Conservation (phyloP, 1,140 invertebrate species). For the Hyphantria cunea region DNA sequence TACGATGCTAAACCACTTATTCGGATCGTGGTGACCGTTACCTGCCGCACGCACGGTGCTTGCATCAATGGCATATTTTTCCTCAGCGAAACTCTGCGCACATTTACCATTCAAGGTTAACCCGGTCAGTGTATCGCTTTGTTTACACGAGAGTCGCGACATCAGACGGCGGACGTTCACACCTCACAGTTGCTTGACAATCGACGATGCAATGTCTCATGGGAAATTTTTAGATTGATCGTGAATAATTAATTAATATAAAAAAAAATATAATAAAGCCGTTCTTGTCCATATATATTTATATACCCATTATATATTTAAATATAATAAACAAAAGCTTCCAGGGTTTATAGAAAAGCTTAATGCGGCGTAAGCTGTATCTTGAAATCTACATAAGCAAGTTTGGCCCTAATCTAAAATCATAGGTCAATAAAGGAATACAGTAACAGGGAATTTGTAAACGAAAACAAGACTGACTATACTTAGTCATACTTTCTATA, state of each 20-base stretch:
- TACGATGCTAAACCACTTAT: conserved; percentile 77
- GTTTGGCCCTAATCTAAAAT: conserved; percentile 57
- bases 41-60: conserved; percentile 70
- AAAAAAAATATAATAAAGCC: too few relatives aligned
- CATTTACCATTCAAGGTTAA: conserved; percentile 79
- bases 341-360: conserved; percentile 21
- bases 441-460: too few relatives aligned
- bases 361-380: conserved; percentile 38
- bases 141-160: conserved; percentile 63
- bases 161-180: conserved; percentile 34
- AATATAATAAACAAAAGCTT: too few relatives aligned
- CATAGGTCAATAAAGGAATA: conserved; percentile 57
- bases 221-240: conserved; percentile 21
- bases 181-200: conserved; percentile 17
- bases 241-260: too few relatives aligned
- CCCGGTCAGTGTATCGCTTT: conserved; percentile 75
- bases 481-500: too few relatives aligned
- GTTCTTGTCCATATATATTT: too few relatives aligned
- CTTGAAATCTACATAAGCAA: conserved; percentile 51
- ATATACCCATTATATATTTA: too few relatives aligned
- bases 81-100: conserved; percentile 71
- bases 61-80: conserved; percentile 81
- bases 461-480: too few relatives aligned
- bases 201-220: conserved; percentile 19
- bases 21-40: conserved; percentile 74